Evolutionary conservation across 2,797 vertebrate species (phyloP).

Genomic region (Alauda arvensis): DNA sequence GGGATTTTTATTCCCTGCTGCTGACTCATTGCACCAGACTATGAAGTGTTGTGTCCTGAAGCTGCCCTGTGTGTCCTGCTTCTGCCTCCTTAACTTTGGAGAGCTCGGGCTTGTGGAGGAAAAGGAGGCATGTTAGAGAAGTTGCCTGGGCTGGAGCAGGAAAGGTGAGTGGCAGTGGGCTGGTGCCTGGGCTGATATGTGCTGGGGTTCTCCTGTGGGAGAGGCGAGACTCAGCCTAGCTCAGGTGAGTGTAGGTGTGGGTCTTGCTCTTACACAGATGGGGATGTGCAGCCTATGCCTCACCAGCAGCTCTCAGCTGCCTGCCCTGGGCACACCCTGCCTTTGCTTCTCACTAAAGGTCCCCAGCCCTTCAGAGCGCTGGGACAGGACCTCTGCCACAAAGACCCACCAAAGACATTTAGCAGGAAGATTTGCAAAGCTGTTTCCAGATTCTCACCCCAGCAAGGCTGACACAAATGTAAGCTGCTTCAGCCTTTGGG

Average conservation of each 20-base stretch:
- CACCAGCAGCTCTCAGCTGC: accelerated
- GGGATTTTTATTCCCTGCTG: background rate
- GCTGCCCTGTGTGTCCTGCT: background rate
- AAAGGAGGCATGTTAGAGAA: accelerated
- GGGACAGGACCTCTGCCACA: background rate
- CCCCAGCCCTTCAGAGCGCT: background rate
- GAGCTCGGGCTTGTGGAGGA: background rate
- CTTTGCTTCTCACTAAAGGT: background rate
- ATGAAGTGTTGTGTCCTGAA: background rate
- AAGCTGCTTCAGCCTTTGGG: background rate
- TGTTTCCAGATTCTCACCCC: background rate
- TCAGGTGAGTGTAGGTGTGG: accelerated
- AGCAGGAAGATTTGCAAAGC: background rate
- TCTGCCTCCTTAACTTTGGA: background rate
- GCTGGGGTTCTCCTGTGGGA: background rate
- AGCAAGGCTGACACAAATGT: accelerated
- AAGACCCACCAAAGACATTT: background rate
- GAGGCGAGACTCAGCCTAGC: accelerated
- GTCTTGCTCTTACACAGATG: background rate
- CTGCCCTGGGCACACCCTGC: background rate
- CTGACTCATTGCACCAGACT: background rate
- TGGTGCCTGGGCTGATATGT: background rate
- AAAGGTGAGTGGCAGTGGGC: background rate
- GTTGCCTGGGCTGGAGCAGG: background rate
- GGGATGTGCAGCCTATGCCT: background rate